Evolutionary conservation across 2,113 vertebrate species (phyloP).

Genomic region (Forbesichthys papilliferus): DNA sequence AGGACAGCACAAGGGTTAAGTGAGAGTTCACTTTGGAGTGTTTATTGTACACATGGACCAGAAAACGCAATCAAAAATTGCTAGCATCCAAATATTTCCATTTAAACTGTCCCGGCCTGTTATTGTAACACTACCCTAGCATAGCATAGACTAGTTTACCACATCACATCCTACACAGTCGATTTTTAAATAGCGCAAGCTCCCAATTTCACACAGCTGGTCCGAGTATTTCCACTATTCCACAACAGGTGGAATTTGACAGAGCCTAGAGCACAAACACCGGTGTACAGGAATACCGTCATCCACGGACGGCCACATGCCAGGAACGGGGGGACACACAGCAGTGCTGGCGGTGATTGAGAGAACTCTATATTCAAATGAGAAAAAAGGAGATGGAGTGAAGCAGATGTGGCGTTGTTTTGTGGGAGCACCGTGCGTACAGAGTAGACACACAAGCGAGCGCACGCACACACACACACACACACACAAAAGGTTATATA

Average conservation of each 20-base stretch:
- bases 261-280: conserved; percentile 46
- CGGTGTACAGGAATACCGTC: conserved; percentile 38
- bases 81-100: neutral
- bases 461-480: conserved; percentile 5
- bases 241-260: conserved; percentile 45
- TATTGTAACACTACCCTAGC: neutral
- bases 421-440: conserved; percentile 25
- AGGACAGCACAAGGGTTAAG: no score
- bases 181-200: conserved; percentile 5
- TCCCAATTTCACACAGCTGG: conserved; percentile 15
- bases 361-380: conserved; percentile 64
- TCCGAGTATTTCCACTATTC: neutral
- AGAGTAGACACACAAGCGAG: neutral
- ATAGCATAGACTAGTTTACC: no score
- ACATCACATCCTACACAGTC: conserved; percentile 17
- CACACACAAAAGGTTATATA: conserved; percentile 6
- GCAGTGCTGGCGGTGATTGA: conserved; percentile 45
- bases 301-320: conserved; percentile 14
- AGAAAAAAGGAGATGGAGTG: conserved; percentile 53
- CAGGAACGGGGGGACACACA: conserved; percentile 25
- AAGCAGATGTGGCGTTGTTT: conserved; percentile 65
- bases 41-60: neutral
- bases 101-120: neutral
- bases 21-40: neutral
- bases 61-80: neutral